Evolutionary conservation across 2,888 invertebrate genomes (phyloP).

Genomic region (Hypena proboscidalis): DNA sequence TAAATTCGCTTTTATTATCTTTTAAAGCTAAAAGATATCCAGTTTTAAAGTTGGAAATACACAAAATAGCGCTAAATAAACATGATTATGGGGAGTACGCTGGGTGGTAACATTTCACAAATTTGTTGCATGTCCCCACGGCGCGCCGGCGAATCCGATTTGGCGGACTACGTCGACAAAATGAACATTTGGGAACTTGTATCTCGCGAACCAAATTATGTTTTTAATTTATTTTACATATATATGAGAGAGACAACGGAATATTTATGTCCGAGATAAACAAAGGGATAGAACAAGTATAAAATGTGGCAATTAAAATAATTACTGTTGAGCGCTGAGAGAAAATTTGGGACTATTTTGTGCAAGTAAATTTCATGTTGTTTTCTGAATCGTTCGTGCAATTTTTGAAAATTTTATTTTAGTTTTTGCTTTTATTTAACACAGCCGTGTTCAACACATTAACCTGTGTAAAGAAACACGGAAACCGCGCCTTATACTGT

Average conservation of each 20-base stretch:
- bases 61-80: slow-evolving; percentile 12
- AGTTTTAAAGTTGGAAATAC: not conserved
- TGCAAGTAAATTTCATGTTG: no score
- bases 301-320: no score
- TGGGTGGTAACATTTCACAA: slow-evolving; percentile 16
- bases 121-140: slow-evolving; percentile 33
- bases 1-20: no score
- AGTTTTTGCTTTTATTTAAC: no score
- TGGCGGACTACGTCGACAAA: slow-evolving; percentile 17
- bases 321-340: not conserved
- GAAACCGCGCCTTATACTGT: no score
- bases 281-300: no score
- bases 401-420: no score
- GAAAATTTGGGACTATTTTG: no score
- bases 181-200: slow-evolving; percentile 18
- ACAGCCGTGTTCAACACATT: no score
- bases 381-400: no score
- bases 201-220: slow-evolving; percentile 11
- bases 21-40: not conserved
- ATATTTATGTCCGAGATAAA: no score
- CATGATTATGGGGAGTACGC: slow-evolving; percentile 28
- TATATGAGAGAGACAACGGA: not conserved
- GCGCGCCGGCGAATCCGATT: slow-evolving; percentile 15
- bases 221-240: slow-evolving; percentile 16
- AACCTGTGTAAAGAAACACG: no score